A percentile compares a stretch with the other conserved stretches of the same genome.
Conservation (phyloP, 2,113 vertebrate species). For the Puntigrus tetrazona region DNA sequence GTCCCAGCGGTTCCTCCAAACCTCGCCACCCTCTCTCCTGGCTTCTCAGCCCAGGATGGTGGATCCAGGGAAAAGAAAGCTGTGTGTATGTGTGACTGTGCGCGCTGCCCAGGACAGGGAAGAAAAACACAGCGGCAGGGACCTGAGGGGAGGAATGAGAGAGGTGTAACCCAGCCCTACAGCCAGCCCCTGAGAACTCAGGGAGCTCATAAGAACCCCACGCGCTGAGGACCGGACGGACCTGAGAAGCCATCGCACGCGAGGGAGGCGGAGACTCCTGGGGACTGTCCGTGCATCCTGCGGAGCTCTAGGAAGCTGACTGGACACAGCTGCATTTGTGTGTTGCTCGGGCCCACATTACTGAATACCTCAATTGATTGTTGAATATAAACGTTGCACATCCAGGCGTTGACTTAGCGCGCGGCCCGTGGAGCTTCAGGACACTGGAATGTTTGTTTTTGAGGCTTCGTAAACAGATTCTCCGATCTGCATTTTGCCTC, state of each 20-base stretch:
- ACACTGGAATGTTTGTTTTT: not conserved
- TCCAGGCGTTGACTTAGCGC: not conserved
- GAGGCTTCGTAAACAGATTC: not conserved
- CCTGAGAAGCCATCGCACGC: constrained; percentile 36
- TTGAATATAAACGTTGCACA: not conserved
- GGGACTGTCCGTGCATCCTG: constrained; percentile 43
- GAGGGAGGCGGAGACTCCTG: constrained; percentile 51
- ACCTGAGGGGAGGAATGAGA: constrained; percentile 38
- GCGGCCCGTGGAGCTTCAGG: not conserved
- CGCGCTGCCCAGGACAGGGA: constrained; percentile 39
- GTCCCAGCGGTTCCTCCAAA: constrained; percentile 67
- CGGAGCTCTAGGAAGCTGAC: not conserved
- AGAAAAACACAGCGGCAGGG: constrained; percentile 30
- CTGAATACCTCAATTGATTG: constrained; percentile 2
- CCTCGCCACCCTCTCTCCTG: constrained; percentile 63
- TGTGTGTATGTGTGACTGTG: constrained; percentile 46
- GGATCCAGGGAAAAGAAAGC: constrained; percentile 39
- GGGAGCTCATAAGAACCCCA: constrained; percentile 46
- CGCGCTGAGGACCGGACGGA: constrained; percentile 48
- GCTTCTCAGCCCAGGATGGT: constrained; percentile 61
- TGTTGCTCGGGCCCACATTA: not conserved
- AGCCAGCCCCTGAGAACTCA: constrained; percentile 61
- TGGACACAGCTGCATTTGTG: constrained; percentile 1
- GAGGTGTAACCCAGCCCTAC: constrained; percentile 61
- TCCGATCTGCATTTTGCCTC: not conserved